Conservation (phyloP, 37 sponge, comb jelly and placozoan genomes). For the Theonella swinhoei region DNA sequence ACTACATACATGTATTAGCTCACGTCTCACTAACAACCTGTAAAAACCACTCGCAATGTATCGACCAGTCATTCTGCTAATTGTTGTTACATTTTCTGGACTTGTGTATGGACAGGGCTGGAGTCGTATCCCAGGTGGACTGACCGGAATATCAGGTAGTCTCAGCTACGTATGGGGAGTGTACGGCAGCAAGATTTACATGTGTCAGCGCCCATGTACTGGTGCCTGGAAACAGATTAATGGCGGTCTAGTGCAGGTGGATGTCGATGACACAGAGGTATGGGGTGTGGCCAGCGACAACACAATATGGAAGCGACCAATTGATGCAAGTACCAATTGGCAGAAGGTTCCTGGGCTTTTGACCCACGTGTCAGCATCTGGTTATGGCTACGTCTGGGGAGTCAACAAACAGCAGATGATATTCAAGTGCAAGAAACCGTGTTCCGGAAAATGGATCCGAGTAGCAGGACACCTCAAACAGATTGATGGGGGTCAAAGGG, state of each 20-base stretch:
- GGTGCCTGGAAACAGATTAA: slow-evolving; percentile 38
- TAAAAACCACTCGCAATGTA: not conserved
- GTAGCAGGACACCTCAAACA: slow-evolving; percentile 36
- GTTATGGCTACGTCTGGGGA: slow-evolving; percentile 82
- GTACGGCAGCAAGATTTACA: slow-evolving; percentile 29
- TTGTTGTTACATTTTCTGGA: not conserved
- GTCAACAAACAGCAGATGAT: slow-evolving; percentile 29
- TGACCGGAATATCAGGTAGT: slow-evolving; percentile 49
- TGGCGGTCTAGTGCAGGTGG: slow-evolving; percentile 54
- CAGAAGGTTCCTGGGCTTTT: slow-evolving; percentile 19
- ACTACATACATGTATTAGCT: too few relatives aligned
- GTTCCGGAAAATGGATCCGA: slow-evolving; percentile 41
- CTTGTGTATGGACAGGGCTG: slow-evolving; percentile 1
- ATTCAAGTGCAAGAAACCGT: slow-evolving; percentile 80
- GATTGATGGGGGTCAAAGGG: slow-evolving; percentile 49
- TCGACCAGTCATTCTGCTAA: too few relatives aligned
- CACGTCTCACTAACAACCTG: too few relatives aligned
- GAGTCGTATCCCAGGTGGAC: slow-evolving; percentile 44
- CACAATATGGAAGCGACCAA: slow-evolving; percentile 27
- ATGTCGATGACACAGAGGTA: slow-evolving; percentile 50
- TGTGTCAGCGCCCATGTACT: slow-evolving; percentile 36
- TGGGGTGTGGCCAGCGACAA: slow-evolving; percentile 54
- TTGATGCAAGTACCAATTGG: slow-evolving; percentile 63
- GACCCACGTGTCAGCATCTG: slow-evolving; percentile 71
- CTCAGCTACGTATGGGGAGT: slow-evolving; percentile 72